Evolutionary conservation across 2,113 vertebrate species (phyloP).

Genomic region (Apeltes quadracus): DNA sequence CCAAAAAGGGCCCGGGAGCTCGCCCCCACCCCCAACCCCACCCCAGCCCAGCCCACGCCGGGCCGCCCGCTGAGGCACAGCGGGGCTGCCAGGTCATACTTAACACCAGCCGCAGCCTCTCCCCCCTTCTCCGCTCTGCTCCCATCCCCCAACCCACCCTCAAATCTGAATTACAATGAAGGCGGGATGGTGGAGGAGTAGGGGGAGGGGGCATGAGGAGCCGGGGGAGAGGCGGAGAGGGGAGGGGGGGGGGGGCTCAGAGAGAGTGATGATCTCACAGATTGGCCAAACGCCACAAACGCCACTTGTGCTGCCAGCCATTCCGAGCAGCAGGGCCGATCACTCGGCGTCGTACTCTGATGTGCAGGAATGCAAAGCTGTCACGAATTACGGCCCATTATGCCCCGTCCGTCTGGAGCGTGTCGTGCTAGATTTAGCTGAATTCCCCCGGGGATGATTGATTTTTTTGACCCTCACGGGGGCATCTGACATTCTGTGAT

Average conservation of each 20-base stretch:
- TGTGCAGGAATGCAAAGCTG: slow-evolving; percentile 23
- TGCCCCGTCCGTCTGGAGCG: slow-evolving; percentile 31
- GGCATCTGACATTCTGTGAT: neutral
- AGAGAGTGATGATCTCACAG: slow-evolving; percentile 65
- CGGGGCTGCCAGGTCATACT: slow-evolving; percentile 66
- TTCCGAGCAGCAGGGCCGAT: slow-evolving; percentile 32
- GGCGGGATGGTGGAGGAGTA: slow-evolving; percentile 31
- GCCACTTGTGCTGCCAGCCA: slow-evolving; percentile 22
- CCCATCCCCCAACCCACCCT: slow-evolving; percentile 59
- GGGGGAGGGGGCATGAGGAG: slow-evolving; percentile 22
- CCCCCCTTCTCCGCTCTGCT: slow-evolving; percentile 24
- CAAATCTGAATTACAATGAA: slow-evolving; percentile 77
- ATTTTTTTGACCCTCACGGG: slow-evolving; percentile 6
- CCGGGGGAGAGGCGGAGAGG: neutral
- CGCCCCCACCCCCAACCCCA: slow-evolving; percentile 49
- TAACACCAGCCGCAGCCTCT: slow-evolving; percentile 66
- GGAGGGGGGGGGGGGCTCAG: slow-evolving; percentile 12
- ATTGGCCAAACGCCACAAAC: slow-evolving; percentile 37
- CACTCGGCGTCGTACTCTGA: slow-evolving; percentile 1
- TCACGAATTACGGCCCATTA: slow-evolving; percentile 15
- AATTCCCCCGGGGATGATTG: slow-evolving; percentile 7
- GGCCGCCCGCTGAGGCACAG: slow-evolving; percentile 63
- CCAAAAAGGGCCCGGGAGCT: slow-evolving; percentile 11
- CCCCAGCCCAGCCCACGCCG: slow-evolving; percentile 50
- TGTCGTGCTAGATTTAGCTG: slow-evolving; percentile 13